These are phyloP conservation scores for Hippocampus barbouri DNA, from an alignment of 2,113 vertebrate genomes.

Conservation along the genomic window DNA sequence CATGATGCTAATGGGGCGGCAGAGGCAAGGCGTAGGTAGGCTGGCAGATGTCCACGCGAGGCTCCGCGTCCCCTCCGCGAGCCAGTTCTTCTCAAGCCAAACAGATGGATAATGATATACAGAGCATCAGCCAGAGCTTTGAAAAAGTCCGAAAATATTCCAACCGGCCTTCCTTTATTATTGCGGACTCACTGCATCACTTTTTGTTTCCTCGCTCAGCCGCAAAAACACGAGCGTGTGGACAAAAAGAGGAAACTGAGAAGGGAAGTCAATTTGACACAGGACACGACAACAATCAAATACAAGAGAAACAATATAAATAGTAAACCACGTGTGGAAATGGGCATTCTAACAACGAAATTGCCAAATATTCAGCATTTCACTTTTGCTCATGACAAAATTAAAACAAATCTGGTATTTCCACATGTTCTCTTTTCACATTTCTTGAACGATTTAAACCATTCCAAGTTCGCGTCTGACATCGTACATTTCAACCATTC, in stretches of 20 bases:
- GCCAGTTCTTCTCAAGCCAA: slow-evolving; percentile 13
- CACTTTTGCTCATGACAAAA: no score
- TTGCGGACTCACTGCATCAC: background rate
- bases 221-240: background rate
- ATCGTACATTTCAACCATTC: no score
- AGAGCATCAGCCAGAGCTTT: background rate
- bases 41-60: slow-evolving; percentile 40
- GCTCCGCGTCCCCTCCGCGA: slow-evolving; percentile 11
- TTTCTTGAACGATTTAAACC: no score
- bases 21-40: slow-evolving; percentile 24
- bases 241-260: background rate
- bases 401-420: no score
- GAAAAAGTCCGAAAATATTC: slow-evolving; percentile 1
- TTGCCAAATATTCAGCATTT: no score
- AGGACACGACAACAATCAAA: background rate
- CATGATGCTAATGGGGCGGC: slow-evolving; percentile 60
- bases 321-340: background rate
- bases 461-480: no score
- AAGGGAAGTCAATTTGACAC: background rate
- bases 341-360: background rate
- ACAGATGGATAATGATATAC: slow-evolving; percentile 27
- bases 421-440: no score
- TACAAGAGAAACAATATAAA: background rate
- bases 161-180: background rate
- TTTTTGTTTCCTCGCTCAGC: background rate